Evolutionary conservation across 2,797 vertebrate species (phyloP).

Genomic region (Poecilia picta): DNA sequence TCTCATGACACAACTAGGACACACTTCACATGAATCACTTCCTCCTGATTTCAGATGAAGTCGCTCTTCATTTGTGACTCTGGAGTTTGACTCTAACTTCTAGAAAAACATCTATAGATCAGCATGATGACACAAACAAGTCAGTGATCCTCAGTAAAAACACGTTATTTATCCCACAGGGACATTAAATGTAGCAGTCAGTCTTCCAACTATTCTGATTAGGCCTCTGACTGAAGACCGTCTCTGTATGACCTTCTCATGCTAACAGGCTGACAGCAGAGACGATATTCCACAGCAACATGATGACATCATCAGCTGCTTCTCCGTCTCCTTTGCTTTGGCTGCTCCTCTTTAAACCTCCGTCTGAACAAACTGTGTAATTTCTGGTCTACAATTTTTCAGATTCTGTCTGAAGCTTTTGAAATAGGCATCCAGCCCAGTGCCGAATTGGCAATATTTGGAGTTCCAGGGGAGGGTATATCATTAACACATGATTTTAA

Average conservation of each 20-base stretch:
- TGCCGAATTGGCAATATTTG: no score
- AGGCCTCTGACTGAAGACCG: not conserved
- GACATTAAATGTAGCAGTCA: not conserved
- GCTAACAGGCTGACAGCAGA: not conserved
- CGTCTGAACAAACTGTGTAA: no score
- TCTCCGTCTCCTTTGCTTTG: no score
- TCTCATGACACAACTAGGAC: slow-evolving; percentile 2
- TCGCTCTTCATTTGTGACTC: not conserved
- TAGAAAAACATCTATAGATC: not conserved
- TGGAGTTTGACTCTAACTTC: not conserved
- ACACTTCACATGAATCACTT: slow-evolving; percentile 14
- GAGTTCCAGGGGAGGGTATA: no score
- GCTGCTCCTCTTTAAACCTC: no score
- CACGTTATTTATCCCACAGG: not conserved
- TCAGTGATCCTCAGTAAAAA: not conserved
- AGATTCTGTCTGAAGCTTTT: no score
- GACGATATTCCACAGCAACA: not conserved
- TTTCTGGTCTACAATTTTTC: no score
- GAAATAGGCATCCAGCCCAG: no score
- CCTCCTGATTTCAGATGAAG: not conserved
- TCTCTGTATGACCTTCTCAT: not conserved
- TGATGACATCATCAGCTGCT: no score
- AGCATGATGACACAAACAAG: not conserved
- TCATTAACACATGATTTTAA: no score
- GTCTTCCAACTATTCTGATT: not conserved